Conservation (phyloP, 2,113 vertebrate genomes). For the Holacanthus passer region DNA sequence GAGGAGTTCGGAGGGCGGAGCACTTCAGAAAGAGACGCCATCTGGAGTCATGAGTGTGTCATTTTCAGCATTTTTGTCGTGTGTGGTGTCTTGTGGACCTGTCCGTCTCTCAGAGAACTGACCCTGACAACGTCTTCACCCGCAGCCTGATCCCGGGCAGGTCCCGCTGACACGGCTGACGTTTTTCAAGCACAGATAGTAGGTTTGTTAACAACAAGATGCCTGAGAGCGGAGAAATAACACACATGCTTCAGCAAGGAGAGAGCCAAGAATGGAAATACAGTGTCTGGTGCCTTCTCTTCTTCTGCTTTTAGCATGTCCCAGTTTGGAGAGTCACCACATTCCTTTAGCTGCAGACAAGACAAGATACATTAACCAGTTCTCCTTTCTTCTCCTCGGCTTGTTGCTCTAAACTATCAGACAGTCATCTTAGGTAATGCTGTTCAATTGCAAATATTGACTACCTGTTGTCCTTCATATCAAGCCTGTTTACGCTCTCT, state of each 20-base stretch:
- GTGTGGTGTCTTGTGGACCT: not conserved
- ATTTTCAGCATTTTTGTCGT: not conserved
- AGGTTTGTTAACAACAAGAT: not conserved
- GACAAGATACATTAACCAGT: not conserved
- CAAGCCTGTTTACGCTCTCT: not conserved
- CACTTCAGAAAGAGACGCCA: slow-evolving; percentile 13
- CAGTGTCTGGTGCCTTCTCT: not conserved
- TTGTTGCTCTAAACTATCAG: too few species aligned
- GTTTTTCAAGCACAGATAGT: not conserved
- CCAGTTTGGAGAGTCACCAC: not conserved
- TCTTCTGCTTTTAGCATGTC: not conserved
- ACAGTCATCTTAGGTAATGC: not conserved
- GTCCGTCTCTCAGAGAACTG: not conserved
- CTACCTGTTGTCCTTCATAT: not conserved
- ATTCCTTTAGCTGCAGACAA: not conserved
- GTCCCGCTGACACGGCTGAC: not conserved
- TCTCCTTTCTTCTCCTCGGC: not conserved
- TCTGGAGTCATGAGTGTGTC: slow-evolving; percentile 18
- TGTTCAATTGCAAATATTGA: not conserved
- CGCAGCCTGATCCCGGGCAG: not conserved
- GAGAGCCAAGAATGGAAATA: slow-evolving; percentile 27
- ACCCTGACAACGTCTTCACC: slow-evolving; percentile 7
- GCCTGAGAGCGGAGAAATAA: not conserved
- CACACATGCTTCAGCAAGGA: not conserved
- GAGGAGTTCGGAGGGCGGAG: slow-evolving; percentile 11